Percentiles rank a stretch among this genome's conserved stretches.
These are phyloP conservation scores for Trichosurus vulpecula DNA, from an alignment of 2,797 vertebrate species.

Conservation along the genomic window DNA sequence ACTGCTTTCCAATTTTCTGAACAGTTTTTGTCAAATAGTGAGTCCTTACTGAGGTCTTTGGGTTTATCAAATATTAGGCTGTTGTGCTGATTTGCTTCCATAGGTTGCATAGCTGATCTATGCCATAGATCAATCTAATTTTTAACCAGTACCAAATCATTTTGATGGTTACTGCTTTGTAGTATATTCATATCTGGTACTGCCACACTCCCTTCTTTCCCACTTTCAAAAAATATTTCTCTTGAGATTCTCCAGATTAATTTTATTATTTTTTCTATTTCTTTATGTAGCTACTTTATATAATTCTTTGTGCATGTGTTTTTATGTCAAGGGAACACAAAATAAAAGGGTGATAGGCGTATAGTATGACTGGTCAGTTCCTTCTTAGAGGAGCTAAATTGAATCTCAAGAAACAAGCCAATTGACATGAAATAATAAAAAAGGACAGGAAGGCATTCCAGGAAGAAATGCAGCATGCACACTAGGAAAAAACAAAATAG, in stretches of 20 bases:
- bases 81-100: background rate
- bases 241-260: background rate
- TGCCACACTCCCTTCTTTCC: background rate
- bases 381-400: background rate
- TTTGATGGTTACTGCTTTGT: background rate
- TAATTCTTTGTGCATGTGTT: background rate
- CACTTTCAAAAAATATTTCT: background rate
- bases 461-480: background rate
- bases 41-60: background rate
- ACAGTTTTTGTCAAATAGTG: too few species aligned
- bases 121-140: background rate
- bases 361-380: background rate
- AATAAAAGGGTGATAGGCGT: background rate
- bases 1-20: background rate
- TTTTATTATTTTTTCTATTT: background rate
- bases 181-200: too few species aligned
- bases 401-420: background rate
- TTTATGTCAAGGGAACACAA: background rate
- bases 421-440: background rate
- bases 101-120: background rate
- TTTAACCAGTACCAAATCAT: background rate
- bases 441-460: background rate
- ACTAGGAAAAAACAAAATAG: background rate
- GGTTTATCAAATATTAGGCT: background rate
- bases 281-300: background rate